Evolutionary conservation across 2,888 invertebrate genomes (phyloP).

Genomic region (Cephonodes hylas): DNA sequence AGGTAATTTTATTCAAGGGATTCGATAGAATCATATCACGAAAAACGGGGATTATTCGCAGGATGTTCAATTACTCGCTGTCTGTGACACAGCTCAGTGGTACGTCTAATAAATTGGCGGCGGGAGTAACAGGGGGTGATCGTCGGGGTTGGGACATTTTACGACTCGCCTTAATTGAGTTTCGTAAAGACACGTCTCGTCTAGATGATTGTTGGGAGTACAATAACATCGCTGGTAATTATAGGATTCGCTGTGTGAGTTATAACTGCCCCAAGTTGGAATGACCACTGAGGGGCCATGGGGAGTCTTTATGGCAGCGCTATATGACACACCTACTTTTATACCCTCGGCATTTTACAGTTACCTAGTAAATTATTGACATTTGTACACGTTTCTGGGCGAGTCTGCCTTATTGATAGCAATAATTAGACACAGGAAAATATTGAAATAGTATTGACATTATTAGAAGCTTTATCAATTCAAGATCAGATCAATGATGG

Average conservation of each 20-base stretch:
- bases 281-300: neutral
- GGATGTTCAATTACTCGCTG: conserved; percentile 23
- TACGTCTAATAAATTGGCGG: conserved; percentile 49
- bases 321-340: conserved; percentile 46
- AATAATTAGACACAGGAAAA: no score
- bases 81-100: conserved; percentile 37
- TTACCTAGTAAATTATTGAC: conserved; percentile 46
- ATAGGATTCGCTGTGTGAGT: neutral
- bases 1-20: neutral
- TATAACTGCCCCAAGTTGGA: neutral
- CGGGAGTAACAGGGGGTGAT: conserved; percentile 31
- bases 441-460: neutral
- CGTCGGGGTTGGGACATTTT: conserved; percentile 38
- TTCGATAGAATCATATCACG: conserved; percentile 5
- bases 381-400: conserved; percentile 28
- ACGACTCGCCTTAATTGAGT: conserved; percentile 53
- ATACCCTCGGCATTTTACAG: conserved; percentile 36
- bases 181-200: conserved; percentile 35
- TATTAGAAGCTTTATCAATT: neutral
- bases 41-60: conserved; percentile 20
- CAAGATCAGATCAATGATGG: neutral
- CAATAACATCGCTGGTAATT: conserved; percentile 18
- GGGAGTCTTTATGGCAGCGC: conserved; percentile 42
- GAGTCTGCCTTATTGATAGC: no score
- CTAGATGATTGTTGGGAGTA: conserved; percentile 26